Percentiles rank a stretch among this genome's conserved stretches.
phyloP scores from a whole-genome alignment of 2,113 vertebrate genomes.

The Zeus faber region DNA sequence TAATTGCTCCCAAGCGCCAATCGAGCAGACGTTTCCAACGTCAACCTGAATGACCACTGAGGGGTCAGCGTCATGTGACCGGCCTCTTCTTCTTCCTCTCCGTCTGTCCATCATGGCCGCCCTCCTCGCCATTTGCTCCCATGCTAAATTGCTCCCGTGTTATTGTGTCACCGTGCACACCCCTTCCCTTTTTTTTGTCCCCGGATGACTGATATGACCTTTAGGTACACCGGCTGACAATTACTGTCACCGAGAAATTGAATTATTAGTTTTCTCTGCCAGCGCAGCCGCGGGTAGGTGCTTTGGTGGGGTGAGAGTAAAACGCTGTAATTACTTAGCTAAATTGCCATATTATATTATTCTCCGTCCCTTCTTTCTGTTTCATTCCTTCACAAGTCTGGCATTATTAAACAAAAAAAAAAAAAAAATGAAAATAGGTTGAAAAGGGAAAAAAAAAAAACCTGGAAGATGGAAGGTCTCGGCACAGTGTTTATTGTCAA shows the following conservation, averaged over 20 bases:
- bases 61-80: conserved; percentile 8
- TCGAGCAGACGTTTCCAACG: too few species aligned
- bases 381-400: conserved; percentile 46
- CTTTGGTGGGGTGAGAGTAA: conserved; percentile 71
- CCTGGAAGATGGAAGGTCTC: too few species aligned
- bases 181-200: conserved; percentile 57
- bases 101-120: conserved; percentile 43
- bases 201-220: conserved; percentile 78
- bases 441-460: conserved; percentile 19
- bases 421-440: conserved; percentile 33
- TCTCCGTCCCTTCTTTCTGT: conserved; percentile 60
- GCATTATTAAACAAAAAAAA: conserved; percentile 49
- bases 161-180: conserved; percentile 68
- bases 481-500: conserved; percentile 65
- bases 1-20: too few species aligned
- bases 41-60: background rate
- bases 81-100: background rate
- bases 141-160: conserved; percentile 73
- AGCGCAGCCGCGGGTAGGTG: conserved; percentile 68
- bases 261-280: conserved; percentile 78
- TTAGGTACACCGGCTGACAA: conserved; percentile 80
- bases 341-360: conserved; percentile 81
- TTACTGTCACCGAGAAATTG: conserved; percentile 80
- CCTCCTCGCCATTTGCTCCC: conserved; percentile 66
- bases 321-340: conserved; percentile 81